Base-by-base conservation (phyloP, 2,888 invertebrate genomes). In the Tryphoninae sp. region DNA sequence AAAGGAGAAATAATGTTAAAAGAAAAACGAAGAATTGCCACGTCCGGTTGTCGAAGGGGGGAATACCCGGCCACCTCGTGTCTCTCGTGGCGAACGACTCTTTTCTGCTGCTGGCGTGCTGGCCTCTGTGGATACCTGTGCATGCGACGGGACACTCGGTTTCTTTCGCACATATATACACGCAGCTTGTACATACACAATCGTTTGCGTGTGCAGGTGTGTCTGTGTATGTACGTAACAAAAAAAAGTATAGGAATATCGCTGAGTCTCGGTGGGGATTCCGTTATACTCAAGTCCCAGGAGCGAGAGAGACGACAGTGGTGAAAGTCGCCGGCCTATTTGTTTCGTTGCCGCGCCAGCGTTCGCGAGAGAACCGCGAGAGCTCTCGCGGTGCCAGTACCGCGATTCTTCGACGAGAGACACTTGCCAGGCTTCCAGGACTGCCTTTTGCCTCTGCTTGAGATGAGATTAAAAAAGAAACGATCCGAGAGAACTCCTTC, bases 311-410 rank as follows among this genome's bases (percentile, higher is more conserved):
- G 53, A 55, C 45, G 65, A 75, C 74, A 65, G 86, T 86, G 91
- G 91, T 90, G 91, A 90, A 91, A 91, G 91, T 91, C 90, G 88
- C 89, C 90, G 90, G 90, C 90, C 91, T 90, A 91, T 90, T 91
- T 90, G 90, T 89, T 82, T 82, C 82, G 76, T 62, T 76, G 68
- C 78, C 67, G 76, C 80, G 82, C 40, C 19, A 42, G 40, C 61
- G 59, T 40, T 62, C 71, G 59, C 55, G 53, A 51, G 73, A 65
- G 62, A 61, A 13, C 42, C 74, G 45, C 45, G 45, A 45, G 11
- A 13, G 13, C 11, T 11, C 45, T 45, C 45, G 11, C 45, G 13
- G 3, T 45, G 11, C 9, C 45, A 45, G 11, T 45, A 13, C 42
- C 73, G 67, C 73, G 33, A 55, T 23, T 11, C 45, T 9, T 13